Evolutionary conservation across 2,113 vertebrate species (phyloP).

Genomic region (Sinocyclocheilus rhinocerous): DNA sequence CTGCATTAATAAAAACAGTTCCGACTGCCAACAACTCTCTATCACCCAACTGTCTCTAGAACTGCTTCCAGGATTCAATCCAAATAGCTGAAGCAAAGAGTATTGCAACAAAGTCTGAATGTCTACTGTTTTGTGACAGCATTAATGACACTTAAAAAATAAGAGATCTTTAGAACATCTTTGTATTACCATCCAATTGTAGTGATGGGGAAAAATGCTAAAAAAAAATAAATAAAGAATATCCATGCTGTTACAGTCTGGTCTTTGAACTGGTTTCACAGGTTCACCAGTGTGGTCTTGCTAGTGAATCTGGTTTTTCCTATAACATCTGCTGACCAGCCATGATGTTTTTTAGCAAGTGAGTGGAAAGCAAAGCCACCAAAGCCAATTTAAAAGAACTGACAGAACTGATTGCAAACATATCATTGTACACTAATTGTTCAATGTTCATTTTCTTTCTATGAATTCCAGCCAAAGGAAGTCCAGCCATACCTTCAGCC

Average conservation of each 20-base stretch:
- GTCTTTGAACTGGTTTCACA: not conserved
- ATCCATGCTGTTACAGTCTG: not conserved
- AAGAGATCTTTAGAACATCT: not conserved
- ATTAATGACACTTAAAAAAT: not conserved
- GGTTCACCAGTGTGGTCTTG: not conserved
- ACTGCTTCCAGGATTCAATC: not conserved
- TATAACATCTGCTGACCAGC: not conserved
- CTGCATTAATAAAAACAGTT: slow-evolving; percentile 42
- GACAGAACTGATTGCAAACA: not conserved
- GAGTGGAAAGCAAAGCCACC: not conserved
- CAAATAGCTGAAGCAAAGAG: not conserved
- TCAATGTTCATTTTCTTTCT: not conserved
- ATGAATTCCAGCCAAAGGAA: not conserved
- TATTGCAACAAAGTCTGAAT: not conserved
- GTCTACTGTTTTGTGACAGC: not conserved
- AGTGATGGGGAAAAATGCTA: not conserved
- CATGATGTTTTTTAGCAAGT: not conserved
- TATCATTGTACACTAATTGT: not conserved
- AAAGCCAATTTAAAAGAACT: not conserved
- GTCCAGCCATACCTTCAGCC: slow-evolving; percentile 81
- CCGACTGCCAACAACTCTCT: not conserved
- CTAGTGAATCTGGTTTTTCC: not conserved
- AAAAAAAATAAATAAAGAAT: too few relatives aligned
- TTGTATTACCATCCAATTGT: not conserved
- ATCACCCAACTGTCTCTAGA: not conserved